These are phyloP conservation scores for Dermatemys mawii DNA, from an alignment of 2,113 vertebrate species.

Conservation along the genomic window DNA sequence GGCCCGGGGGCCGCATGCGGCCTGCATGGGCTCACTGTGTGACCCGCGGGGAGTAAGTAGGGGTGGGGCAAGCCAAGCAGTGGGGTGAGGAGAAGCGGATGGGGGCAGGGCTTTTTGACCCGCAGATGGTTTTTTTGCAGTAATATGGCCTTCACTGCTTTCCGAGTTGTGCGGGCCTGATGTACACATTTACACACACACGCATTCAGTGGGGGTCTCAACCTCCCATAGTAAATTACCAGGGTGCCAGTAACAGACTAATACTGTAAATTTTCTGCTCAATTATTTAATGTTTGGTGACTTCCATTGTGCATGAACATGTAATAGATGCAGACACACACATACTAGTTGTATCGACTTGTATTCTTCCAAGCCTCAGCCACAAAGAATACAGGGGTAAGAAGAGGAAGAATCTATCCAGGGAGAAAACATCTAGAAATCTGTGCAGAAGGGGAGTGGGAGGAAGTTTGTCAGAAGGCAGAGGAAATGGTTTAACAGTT, in stretches of 20 bases:
- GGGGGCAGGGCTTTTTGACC: no score
- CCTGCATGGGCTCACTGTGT: no score
- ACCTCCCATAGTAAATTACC: background rate
- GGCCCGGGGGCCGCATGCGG: no score
- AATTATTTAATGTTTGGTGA: background rate
- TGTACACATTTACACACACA: background rate
- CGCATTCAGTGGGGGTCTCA: background rate
- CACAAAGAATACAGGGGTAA: background rate
- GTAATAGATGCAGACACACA: fast-evolving
- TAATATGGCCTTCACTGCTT: no score
- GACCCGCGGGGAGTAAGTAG: no score
- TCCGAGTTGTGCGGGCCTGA: no score
- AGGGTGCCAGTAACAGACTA: background rate
- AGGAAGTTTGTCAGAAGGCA: background rate
- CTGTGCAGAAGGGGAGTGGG: background rate
- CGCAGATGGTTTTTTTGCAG: no score
- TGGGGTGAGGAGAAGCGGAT: no score
- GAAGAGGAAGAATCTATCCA: background rate
- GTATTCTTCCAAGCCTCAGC: background rate
- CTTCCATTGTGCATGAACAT: background rate
- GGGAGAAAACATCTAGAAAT: background rate
- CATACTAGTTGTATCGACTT: background rate
- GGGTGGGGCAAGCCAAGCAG: no score
- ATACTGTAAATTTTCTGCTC: no score
- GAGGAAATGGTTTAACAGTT: background rate